phyloP scores from a whole-genome alignment of 2,888 invertebrate genomes.

The Sepioteuthis lessoniana region DNA sequence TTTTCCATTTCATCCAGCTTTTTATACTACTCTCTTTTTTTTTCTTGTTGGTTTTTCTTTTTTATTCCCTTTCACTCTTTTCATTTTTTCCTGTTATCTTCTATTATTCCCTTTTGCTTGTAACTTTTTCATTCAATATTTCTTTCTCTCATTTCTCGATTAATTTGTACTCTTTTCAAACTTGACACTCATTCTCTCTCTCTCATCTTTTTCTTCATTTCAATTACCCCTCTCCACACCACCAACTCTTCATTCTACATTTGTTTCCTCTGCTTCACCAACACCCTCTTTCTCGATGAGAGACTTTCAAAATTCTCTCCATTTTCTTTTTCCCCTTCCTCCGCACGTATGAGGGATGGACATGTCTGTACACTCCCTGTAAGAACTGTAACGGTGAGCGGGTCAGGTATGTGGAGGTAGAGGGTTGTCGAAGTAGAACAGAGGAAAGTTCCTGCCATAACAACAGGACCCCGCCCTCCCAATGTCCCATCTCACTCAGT shows the following conservation, averaged over 20 bases:
- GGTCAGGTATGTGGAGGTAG: background rate
- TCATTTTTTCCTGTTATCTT: background rate
- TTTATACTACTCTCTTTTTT: background rate
- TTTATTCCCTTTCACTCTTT: background rate
- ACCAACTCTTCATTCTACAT: background rate
- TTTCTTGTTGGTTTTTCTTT: background rate
- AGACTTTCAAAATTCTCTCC: background rate
- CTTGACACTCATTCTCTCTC: background rate
- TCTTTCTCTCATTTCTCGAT: background rate
- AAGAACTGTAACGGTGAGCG: slow-evolving; percentile 33
- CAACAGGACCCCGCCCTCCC: background rate
- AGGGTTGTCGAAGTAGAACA: background rate
- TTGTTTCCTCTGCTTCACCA: background rate
- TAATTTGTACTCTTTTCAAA: background rate
- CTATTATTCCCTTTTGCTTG: background rate
- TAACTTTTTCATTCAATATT: background rate
- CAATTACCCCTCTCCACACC: background rate
- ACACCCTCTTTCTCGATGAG: background rate
- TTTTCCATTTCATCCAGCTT: background rate
- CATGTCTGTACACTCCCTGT: slow-evolving; percentile 7
- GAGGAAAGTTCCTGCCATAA: slow-evolving; percentile 33
- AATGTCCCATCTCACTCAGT: background rate
- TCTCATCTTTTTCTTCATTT: background rate
- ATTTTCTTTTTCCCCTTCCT: background rate
- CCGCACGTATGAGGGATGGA: slow-evolving; percentile 15